Evolutionary conservation across 2,797 vertebrate genomes (phyloP), one percentile per base, ranked within the genome.

Genomic region (Diglossa cyanea): DNA sequence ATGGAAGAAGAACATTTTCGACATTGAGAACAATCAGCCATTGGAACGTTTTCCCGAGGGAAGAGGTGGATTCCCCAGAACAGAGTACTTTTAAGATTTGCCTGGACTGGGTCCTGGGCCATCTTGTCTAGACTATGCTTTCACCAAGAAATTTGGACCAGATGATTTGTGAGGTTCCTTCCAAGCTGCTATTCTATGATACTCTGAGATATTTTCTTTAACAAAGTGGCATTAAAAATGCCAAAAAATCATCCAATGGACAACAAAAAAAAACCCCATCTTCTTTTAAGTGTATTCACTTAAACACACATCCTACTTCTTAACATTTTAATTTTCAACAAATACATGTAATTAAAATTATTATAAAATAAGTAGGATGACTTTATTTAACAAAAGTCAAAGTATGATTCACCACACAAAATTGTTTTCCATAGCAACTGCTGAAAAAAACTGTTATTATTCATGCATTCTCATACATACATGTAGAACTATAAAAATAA

Each of bases 401-500:
- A 83, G 42, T 37, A 55, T 88, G 92, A 96, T 40, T 96, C 90
- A 94, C 11, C 44, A 62, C 65, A 71, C 7, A 73, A 58, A 47
- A 63, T 23, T 54, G 30, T 73, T 93, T 90, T 71, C 72, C 79
- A 83, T 88, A 88, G 87, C 87, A 96, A 91, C 88, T 54, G 26
- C n/a, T 72, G 51, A 87, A 82, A 92, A 85, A 79, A 45, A 14
- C 1, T 37, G 42, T 86, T 60, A 57, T 86, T 86, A 57, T 53
- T 70, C 63, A 66, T 26, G 9, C 51, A 84, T 18, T 63, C 31
- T 95, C 79, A 78, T 37, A 51, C 13, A 83, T 63, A 74, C 6
- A 44, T 30, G 45, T 42, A 72, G 42, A 68, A 12, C 42, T 33
- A 48, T 16, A 48, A 87, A 89, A 90, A 3, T 15, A 89, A 85